A percentile compares a stretch with the other conserved stretches of the same genome.
phyloP scores from a whole-genome alignment of 2,797 vertebrate genomes.

The Discoglossus pictus region DNA sequence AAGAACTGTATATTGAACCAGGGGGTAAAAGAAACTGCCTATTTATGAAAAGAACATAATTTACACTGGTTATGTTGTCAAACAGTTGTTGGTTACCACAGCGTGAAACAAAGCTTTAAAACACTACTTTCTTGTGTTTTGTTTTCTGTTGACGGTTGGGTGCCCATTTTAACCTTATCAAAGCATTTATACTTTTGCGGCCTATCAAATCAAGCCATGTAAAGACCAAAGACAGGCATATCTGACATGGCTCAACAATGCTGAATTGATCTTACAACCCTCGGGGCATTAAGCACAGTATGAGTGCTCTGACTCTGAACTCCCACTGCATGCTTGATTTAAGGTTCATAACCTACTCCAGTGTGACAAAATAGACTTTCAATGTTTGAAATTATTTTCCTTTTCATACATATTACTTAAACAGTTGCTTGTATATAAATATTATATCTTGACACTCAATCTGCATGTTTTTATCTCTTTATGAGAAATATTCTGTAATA shows the following conservation, averaged over 20 bases:
- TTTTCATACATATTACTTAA: constrained; percentile 7
- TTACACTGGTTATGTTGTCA: constrained; percentile 51
- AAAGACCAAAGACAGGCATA: constrained; percentile 63
- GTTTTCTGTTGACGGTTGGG: constrained; percentile 59
- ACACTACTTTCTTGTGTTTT: constrained; percentile 59
- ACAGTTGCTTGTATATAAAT: too few species aligned
- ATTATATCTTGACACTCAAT: too few species aligned
- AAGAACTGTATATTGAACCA: too few species aligned
- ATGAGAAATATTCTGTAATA: too few species aligned
- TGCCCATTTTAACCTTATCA: constrained; percentile 72
- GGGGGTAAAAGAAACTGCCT: constrained; percentile 25
- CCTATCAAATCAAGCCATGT: constrained; percentile 63
- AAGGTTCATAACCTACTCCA: constrained; percentile 56
- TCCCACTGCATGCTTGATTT: constrained; percentile 52
- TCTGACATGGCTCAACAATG: constrained; percentile 62
- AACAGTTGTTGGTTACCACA: constrained; percentile 6
- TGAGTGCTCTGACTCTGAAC: constrained; percentile 11
- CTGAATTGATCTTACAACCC: constrained; percentile 66
- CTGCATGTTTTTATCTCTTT: too few species aligned
- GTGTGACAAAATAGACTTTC: constrained; percentile 50
- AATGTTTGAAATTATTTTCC: constrained; percentile 11
- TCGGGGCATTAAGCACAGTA: constrained; percentile 51
- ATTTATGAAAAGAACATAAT: constrained; percentile 44
- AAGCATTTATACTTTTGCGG: constrained; percentile 68
- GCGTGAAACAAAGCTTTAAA: constrained; percentile 58